Evolutionary conservation across 1,140 invertebrate genomes (phyloP), one percentile per base, ranked within the genome.

Genomic region (Dendroctonus ponderosae): DNA sequence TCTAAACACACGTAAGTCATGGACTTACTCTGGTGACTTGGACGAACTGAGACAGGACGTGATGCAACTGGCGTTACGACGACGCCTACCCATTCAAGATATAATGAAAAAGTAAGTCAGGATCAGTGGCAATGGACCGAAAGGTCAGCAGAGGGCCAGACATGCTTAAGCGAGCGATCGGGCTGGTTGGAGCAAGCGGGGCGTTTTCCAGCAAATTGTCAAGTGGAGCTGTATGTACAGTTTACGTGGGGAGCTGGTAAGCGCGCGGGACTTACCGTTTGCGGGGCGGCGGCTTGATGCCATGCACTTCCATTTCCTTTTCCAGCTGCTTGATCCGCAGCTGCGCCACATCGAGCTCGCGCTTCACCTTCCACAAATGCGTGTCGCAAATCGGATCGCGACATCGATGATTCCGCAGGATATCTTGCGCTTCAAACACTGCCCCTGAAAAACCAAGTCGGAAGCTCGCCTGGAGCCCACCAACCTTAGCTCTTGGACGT

Each of bases 311-410:
- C 79, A 93, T 83, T 72, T 91, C 88, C 75, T 92, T 91, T 72
- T 93, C 91, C 61, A 96, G 80, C 75, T 93, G 91, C 50, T 90
- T 85, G 67, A 94, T 91, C 70, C 91, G 85, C 62, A 93, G 82
- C 69, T 90, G 83, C 0, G 93, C 91, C 79, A 93, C 86, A 76
- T 95, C 92, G 67, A 95, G 82, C 76, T 96, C 92, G 77, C 94
- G 89, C 71, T 90, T 90, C 14, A 92, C 91, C 77, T 94, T 93
- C 91, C 92, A 94, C 14, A 93, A 82, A 78, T 92, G 87, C 2
- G 89, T 89, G 77, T 91, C 88, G 76, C 89, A 91, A 37, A 93
- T 86, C 3, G 91, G 90, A 80, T 94, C 90, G 51, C 85, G 85
- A 79, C 91, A 94, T 63, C 77, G 65, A 57, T 84, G 83, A 63